Conservation (phyloP, 1,140 invertebrate genomes). For the Choristoneura fumiferana region DNA sequence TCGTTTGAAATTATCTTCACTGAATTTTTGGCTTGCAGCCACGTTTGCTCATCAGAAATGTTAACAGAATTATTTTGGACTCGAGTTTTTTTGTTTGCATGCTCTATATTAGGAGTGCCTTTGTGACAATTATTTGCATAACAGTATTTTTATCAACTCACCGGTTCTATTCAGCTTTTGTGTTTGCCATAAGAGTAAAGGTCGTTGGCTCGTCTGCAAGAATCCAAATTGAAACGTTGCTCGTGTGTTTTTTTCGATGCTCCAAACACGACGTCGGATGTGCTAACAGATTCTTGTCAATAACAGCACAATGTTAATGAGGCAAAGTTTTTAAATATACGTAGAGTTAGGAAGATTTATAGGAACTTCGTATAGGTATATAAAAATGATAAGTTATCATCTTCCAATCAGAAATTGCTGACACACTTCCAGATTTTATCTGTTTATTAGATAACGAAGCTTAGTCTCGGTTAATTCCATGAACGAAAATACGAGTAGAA, state of each 20-base stretch:
- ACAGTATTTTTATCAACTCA: background rate
- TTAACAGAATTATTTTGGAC: background rate
- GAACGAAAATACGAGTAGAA: too few relatives aligned
- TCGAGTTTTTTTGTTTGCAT: background rate
- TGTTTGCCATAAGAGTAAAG: background rate
- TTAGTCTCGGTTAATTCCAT: too few relatives aligned
- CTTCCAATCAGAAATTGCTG: too few relatives aligned
- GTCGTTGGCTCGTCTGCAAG: constrained; percentile 1
- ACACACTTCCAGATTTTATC: too few relatives aligned
- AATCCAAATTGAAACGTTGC: background rate
- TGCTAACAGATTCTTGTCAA: background rate
- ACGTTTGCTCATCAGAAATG: background rate
- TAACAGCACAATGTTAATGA: constrained; percentile 14
- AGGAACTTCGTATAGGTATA: too few relatives aligned
- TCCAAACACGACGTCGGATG: background rate
- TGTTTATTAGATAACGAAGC: too few relatives aligned
- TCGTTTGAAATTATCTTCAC: constrained; percentile 11
- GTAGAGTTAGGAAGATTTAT: too few relatives aligned
- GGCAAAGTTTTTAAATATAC: background rate
- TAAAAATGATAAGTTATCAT: too few relatives aligned
- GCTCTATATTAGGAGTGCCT: constrained; percentile 3
- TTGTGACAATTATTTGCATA: constrained; percentile 13
- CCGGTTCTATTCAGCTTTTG: background rate
- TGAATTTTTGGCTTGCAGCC: constrained; percentile 3
- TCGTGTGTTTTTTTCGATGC: background rate